Conservation (phyloP, 2,113 vertebrate species). For the Gallinago media region DNA sequence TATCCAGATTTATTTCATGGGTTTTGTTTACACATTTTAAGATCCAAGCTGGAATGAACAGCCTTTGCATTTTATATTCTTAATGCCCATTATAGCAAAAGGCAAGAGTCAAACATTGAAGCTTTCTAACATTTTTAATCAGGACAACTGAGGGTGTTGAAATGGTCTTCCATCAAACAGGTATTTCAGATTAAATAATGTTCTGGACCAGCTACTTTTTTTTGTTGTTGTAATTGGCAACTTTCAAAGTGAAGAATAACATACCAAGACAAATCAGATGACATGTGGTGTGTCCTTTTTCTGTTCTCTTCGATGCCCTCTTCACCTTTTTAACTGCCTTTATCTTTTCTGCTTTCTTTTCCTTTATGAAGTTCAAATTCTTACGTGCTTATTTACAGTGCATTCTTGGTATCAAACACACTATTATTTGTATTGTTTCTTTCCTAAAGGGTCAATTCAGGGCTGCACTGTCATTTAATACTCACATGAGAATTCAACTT, state of each 20-base stretch:
- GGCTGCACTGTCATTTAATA: constrained; percentile 75
- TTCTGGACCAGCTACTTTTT: neutral
- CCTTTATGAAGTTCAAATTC: constrained; percentile 11
- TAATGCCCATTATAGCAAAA: neutral
- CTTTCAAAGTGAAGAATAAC: neutral
- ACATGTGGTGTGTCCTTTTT: neutral
- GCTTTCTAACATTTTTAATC: neutral
- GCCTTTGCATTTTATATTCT: neutral
- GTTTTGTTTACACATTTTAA: neutral
- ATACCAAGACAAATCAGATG: neutral
- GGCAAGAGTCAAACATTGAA: neutral
- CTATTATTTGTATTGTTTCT: constrained; percentile 68
- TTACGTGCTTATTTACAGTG: constrained; percentile 35
- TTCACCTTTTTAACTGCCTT: neutral
- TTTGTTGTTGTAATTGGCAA: neutral
- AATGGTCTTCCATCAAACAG: neutral
- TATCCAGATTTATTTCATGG: neutral
- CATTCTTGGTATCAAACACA: constrained; percentile 58
- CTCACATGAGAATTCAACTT: constrained; percentile 51
- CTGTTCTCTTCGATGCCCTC: neutral
- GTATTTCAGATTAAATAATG: neutral
- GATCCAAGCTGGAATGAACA: neutral
- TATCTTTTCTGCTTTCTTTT: neutral
- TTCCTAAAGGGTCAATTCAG: constrained; percentile 64
- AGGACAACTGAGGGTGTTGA: neutral